A percentile compares a stretch with the other conserved stretches of the same genome.
Conservation (phyloP, 2,797 vertebrate genomes). For the Rallus crepitans region DNA sequence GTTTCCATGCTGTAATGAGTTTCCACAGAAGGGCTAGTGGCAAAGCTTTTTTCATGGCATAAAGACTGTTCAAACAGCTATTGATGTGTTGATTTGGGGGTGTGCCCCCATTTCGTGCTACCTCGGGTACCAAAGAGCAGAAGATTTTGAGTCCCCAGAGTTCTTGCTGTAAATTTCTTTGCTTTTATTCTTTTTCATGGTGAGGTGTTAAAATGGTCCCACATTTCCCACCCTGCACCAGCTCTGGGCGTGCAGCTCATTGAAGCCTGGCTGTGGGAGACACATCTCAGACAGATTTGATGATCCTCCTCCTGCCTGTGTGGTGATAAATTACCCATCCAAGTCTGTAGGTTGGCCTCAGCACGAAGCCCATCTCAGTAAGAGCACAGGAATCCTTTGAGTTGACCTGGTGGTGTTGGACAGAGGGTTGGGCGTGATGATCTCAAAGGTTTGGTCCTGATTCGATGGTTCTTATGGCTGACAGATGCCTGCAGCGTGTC, state of each 20-base stretch:
- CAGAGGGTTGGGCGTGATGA: no score
- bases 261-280: neutral
- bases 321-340: neutral
- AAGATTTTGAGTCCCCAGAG: neutral
- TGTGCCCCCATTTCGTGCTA: neutral
- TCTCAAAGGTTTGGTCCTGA: no score
- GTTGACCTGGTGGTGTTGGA: no score
- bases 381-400: neutral
- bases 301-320: neutral
- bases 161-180: neutral
- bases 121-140: neutral
- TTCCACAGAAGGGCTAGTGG: neutral
- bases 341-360: neutral
- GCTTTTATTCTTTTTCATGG: neutral
- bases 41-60: neutral
- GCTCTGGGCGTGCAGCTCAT: neutral
- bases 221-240: rapidly evolving
- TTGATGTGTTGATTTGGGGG: neutral
- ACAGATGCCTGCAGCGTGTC: no score
- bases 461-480: neutral
- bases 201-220: no score
- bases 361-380: neutral
- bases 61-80: neutral
- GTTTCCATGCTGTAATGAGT: neutral
- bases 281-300: neutral